Conservation (phyloP, 2,113 vertebrate genomes). For the Tachuris rubrigastra region DNA sequence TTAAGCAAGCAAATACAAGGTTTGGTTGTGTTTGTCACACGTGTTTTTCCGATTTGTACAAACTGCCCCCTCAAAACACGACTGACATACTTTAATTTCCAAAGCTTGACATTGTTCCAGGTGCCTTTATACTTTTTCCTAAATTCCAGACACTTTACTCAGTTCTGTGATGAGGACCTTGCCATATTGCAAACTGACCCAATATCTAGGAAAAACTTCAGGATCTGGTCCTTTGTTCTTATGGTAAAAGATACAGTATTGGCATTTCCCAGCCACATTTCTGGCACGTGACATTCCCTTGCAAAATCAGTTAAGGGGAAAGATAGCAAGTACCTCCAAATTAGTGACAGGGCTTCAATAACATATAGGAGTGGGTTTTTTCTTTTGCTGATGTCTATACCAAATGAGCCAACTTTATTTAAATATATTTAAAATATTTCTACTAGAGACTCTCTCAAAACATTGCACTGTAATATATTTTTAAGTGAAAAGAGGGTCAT, state of each 20-base stretch:
- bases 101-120: constrained; percentile 67
- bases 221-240: neutral
- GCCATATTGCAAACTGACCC: neutral
- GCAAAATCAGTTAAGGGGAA: neutral
- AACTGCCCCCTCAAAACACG: constrained; percentile 59
- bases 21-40: neutral
- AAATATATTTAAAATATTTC: constrained; percentile 5
- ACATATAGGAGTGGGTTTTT: neutral
- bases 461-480: neutral
- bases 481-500: constrained; percentile 27
- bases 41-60: neutral
- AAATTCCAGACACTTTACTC: neutral
- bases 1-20: neutral
- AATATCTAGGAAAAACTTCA: neutral
- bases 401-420: neutral
- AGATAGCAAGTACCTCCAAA: neutral
- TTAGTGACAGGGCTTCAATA: neutral
- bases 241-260: neutral
- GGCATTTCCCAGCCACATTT: neutral
- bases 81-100: constrained; percentile 49
- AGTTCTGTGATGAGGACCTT: neutral
- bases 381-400: neutral
- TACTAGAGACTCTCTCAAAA: neutral
- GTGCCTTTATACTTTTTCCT: constrained; percentile 50
- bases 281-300: neutral